Evolutionary conservation across 2,888 invertebrate genomes (phyloP), one percentile per base, ranked within the genome.

Genomic region (Cheilosia vulpina): DNA sequence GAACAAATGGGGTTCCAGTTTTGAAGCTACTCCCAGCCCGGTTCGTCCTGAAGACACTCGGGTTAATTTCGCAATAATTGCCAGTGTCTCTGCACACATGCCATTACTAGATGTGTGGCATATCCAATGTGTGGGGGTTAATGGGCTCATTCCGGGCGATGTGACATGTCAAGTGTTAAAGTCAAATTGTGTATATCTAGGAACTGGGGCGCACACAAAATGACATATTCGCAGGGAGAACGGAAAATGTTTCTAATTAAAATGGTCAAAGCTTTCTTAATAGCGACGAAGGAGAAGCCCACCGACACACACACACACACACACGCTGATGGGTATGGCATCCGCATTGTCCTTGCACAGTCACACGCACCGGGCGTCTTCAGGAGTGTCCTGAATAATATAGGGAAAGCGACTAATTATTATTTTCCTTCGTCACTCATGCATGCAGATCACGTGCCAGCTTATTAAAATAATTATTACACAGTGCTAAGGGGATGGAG

Each of bases 391-490:
- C 65, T 76, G 71, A 80, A 71, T 79, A 65, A 76, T 65, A 76
- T 65, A 75, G 71, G 80, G 73, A 85, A 52, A 60, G 15, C 71
- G 76, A 71, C 81, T 85, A 85, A 85, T 85, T 85, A 81, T 80
- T 76, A 85, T 76, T 85, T 81, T 77, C 50, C 76, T 68, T 53
- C 50, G 76, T 66, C 72, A 85, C 72, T 68, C 76, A 76, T 77
- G 81, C 76, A 85, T 81, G 85, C 85, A 85, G 85, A 85, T 85
- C 85, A 85, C 85, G 85, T 85, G 81, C 76, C 85, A 85, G 85
- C 81, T 85, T 85, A 85, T 85, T 85, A 85, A 85, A 85, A 85
- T 85, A 85, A 85, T 85, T 85, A 85, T 81, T 77, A 81, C 81
- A 62, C 81, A 68, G 63, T 58, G 60, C 78, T 45, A 66, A 69